Base-by-base conservation (phyloP, 2,113 vertebrate genomes). In the Prietella phreatophila region DNA sequence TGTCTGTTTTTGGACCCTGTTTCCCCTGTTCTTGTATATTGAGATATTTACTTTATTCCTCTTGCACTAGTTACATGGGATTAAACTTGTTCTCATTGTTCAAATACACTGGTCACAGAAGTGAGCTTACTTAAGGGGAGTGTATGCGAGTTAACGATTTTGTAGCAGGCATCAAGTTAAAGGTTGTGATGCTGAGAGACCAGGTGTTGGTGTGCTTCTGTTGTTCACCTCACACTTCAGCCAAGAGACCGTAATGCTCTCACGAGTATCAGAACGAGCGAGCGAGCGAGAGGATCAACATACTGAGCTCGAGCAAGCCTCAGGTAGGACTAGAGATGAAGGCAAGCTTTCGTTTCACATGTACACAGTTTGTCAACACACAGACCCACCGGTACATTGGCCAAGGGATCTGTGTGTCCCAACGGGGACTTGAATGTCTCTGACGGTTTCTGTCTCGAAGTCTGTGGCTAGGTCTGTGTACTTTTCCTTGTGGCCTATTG, bases 201-300 rank as follows among this genome's bases (percentile, higher is more conserved):
- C 78, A 87, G 85, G 78, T 87, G 85, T 71, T 87, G 10, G 69
- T 78, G 82, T 88, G 86, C 69, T 88, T 88, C 69, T 88, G 39
- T 88, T 88, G 84, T 88, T 36, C 71, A 63, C 65, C 42, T 55
- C 69, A 36, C 42, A n/a, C 71, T 25, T 63, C 42, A 84, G 86
- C 82, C 86, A 88, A 78, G 82, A 65, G 86, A 87, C 80, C 19
- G 3, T 33, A 83, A 4, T 50, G 30, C 56, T 84, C 82, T 83
- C 81, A 65, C 14, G 69, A 55, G 86, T 60, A 83, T 87, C 67
- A 33, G 42, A 36, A 58, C n/a, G n/a, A 36, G 69, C n/a, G n/a
- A 47, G 76, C 13, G n/a, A 9, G 56, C 5, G 67, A n/a, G 67
- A 47, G 30, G 27, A 63, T 67, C 30, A 42, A 25, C 63, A 20